Percentiles rank a stretch among this genome's conserved stretches.
Evolutionary conservation across 2,888 invertebrate genomes (phyloP).

Genomic region (Aplocera efformata): DNA sequence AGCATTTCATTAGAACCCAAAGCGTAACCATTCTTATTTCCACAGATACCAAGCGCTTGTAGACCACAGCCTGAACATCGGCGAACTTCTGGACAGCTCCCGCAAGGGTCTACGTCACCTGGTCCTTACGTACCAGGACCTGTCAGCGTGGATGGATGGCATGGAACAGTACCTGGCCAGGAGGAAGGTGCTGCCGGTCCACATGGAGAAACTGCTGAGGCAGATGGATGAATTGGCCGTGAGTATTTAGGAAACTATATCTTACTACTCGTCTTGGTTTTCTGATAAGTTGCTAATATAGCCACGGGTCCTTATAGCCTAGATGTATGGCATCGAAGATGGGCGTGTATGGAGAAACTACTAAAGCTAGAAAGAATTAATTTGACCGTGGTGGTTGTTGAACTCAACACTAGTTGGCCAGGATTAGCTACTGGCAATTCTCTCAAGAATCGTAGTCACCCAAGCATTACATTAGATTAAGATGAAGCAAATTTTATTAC

Average conservation of each 20-base stretch:
- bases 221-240: constrained; percentile 95
- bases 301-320: too few relatives aligned
- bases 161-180: constrained; percentile 91
- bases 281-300: too few relatives aligned
- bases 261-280: too few relatives aligned
- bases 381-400: too few relatives aligned
- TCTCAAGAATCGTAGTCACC: too few relatives aligned
- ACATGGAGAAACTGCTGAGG: constrained; percentile 93
- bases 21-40: not conserved
- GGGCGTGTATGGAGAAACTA: too few relatives aligned
- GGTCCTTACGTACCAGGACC: constrained; percentile 94
- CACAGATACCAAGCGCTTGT: constrained; percentile 88
- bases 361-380: too few relatives aligned
- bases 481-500: too few relatives aligned
- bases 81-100: constrained; percentile 89
- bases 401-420: too few relatives aligned
- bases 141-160: constrained; percentile 96
- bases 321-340: too few relatives aligned
- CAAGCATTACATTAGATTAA: too few relatives aligned
- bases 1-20: not conserved
- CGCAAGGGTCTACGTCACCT: constrained; percentile 93
- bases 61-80: constrained; percentile 90
- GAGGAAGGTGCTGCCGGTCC: constrained; percentile 91
- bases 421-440: too few relatives aligned
- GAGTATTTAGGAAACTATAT: constrained; percentile 55